Evolutionary conservation across 2,797 vertebrate species (phyloP), one percentile per base, ranked within the genome.

Genomic region (Acipenser ruthenus): DNA sequence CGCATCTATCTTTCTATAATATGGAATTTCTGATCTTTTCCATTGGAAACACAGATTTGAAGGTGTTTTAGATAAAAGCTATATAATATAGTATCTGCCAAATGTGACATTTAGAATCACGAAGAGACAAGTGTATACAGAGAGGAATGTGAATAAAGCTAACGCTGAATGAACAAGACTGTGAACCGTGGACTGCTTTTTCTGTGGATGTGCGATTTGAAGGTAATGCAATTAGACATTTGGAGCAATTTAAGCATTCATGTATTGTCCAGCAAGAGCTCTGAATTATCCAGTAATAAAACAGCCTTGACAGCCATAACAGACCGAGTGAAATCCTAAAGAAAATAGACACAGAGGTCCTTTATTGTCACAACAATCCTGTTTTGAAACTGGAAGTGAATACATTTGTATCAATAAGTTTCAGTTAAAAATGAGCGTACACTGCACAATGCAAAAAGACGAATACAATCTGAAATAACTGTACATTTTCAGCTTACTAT

Each of bases 161-260:
- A 71, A 79, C 80, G 77, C 75, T 71, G 71, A 80, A 70, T 67
- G 73, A 83, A 72, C 1, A 11, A 78, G 75, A 69, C 77, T 74
- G 67, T 75, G 65, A 78, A 79, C 71, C 72, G 70, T 75, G 67
- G 55, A 78, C 71, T 76, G 77, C 73, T 77, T 76, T 79, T 77
- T 81, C 74, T 86, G 88, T 83, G 77, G 83, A 88, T 88, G 83
- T 77, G 80, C 79, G 79, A 80, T 82, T 86, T 90, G 90, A 93
- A 66, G 82, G 63, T 93, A 90, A 93, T 92, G 83, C 84, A 84
- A 79, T 85, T 84, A 88, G 91, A 91, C 90, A 81, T 83, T 82
- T 80, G 75, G 79, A 87, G 89, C 87, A 90, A 92, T 92, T 93
- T 92, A 91, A 90, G 92, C 89, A 91, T 91, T 91, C 84, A 82